phyloP scores from a whole-genome alignment of 2,113 vertebrate species.

The Psittacula cyanocephala region DNA sequence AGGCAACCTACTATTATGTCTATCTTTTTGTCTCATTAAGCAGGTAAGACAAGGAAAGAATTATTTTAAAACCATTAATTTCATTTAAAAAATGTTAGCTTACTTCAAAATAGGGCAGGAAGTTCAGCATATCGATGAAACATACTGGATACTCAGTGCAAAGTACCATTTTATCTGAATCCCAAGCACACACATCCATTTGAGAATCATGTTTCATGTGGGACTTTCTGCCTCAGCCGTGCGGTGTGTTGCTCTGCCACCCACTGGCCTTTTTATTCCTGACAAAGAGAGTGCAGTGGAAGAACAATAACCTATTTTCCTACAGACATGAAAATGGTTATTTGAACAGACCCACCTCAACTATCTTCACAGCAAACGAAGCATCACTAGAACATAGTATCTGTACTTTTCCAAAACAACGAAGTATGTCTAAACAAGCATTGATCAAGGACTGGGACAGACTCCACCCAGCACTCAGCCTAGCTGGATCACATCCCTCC shows the following conservation, averaged over 20 bases:
- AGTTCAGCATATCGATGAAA: not conserved
- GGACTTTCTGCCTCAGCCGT: not conserved
- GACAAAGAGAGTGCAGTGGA: not conserved
- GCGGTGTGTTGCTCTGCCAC: slow-evolving; percentile 29
- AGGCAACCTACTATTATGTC: not conserved
- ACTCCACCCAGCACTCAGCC: not conserved
- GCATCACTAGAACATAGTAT: not conserved
- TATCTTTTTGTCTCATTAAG: not conserved
- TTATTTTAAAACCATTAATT: not conserved
- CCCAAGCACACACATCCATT: not conserved
- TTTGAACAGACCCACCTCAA: not conserved
- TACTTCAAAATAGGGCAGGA: not conserved
- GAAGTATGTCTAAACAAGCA: not conserved
- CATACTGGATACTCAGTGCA: not conserved
- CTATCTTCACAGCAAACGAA: not conserved
- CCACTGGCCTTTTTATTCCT: not conserved
- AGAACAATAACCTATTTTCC: not conserved
- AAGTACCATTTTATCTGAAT: not conserved
- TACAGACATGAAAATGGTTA: not conserved
- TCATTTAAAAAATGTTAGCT: not conserved
- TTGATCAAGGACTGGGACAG: not conserved
- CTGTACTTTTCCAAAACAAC: not conserved
- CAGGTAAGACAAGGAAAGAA: not conserved
- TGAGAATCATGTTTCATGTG: not conserved
- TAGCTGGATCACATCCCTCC: not conserved